These are phyloP conservation scores for Fukomys damarensis DNA, from an alignment of 2,113 vertebrate genomes.

Conservation along the genomic window DNA sequence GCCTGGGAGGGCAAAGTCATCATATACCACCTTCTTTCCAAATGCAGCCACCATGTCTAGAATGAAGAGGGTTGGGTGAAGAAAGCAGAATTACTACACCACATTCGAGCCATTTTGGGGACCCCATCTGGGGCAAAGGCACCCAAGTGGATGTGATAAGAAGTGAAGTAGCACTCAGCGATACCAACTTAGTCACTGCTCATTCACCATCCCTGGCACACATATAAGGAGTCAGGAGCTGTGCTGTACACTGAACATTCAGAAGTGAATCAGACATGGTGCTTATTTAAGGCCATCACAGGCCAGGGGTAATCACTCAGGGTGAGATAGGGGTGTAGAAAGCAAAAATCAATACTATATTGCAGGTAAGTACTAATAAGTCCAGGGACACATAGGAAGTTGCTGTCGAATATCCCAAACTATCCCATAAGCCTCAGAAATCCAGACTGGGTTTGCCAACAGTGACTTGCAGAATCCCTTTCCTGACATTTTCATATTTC, in stretches of 20 bases:
- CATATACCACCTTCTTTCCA: not conserved
- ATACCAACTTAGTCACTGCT: not conserved
- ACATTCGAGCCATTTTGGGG: not conserved
- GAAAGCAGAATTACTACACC: not conserved
- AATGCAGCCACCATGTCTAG: not conserved
- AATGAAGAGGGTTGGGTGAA: not conserved
- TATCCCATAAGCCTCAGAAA: not conserved
- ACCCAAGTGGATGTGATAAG: not conserved
- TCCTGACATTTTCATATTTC: not conserved
- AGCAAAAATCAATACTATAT: not conserved
- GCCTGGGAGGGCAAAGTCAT: not conserved
- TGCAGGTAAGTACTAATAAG: not conserved
- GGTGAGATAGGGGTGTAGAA: not conserved
- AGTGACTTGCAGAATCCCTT: not conserved
- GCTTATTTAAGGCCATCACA: not conserved
- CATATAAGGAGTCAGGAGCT: not conserved
- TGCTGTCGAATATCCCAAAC: not conserved
- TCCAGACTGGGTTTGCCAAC: not conserved
- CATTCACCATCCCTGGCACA: not conserved
- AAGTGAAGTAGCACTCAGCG: not conserved
- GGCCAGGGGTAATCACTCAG: not conserved
- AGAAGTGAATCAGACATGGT: not conserved
- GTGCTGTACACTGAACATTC: not conserved
- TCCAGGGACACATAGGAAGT: not conserved
- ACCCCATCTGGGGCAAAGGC: not conserved